Percentiles rank a stretch among this genome's conserved stretches.
These are phyloP conservation scores for Drosophila lini DNA, from an alignment of 1,140 invertebrate genomes.

Conservation along the genomic window DNA sequence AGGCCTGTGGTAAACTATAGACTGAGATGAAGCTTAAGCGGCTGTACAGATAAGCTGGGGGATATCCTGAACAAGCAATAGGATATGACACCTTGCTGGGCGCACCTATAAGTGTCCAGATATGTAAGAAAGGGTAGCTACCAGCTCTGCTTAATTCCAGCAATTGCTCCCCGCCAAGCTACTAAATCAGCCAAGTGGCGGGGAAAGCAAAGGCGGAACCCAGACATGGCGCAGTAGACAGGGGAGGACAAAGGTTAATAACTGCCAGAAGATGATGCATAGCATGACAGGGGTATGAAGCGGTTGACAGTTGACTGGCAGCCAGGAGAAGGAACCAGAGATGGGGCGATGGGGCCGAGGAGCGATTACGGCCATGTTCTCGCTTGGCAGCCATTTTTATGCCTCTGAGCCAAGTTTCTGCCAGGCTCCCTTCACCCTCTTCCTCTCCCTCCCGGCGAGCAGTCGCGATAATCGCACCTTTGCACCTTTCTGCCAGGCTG, in stretches of 20 bases:
- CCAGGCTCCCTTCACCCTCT: neutral
- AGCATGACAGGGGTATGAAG: constrained; percentile 70
- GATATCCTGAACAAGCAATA: too few species aligned
- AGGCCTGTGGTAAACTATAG: neutral
- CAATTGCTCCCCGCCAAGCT: constrained; percentile 47
- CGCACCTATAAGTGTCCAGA: neutral
- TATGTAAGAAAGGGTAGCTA: constrained; percentile 1
- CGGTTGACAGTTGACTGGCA: constrained; percentile 81
- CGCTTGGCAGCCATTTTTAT: constrained; percentile 76
- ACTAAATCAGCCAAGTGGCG: constrained; percentile 57
- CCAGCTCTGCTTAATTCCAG: constrained; percentile 59
- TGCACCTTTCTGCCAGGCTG: constrained; percentile 69
- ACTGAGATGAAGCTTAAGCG: neutral
- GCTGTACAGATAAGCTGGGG: neutral
- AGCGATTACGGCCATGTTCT: constrained; percentile 30
- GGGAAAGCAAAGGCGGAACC: constrained; percentile 1
- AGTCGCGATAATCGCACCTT: constrained; percentile 79
- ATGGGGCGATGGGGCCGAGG: neutral
- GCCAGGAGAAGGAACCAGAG: constrained; percentile 7
- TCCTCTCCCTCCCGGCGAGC: constrained; percentile 1
- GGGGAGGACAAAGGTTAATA: constrained; percentile 73
- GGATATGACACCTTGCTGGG: neutral
- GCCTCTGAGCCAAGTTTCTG: constrained; percentile 68
- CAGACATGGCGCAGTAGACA: constrained; percentile 19
- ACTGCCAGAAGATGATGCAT: constrained; percentile 82